Conservation (phyloP, 2,888 invertebrate genomes). For the Drosophila colorata region DNA sequence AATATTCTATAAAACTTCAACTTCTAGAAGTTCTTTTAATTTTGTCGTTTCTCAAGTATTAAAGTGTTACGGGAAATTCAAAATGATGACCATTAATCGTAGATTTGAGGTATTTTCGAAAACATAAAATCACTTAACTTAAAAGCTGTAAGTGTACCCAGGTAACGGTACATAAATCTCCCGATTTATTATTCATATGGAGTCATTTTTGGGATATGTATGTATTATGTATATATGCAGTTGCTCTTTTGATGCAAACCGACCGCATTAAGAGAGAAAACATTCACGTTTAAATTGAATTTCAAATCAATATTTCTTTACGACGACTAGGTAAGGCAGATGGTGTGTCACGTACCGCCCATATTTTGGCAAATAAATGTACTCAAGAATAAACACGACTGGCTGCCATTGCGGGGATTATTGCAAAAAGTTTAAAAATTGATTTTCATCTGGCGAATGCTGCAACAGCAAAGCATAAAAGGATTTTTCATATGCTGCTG, state of each 20-base stretch:
- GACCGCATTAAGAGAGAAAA: conserved; percentile 8
- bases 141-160: conserved; percentile 61
- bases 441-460: conserved; percentile 70
- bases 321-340: background rate
- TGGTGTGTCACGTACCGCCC: conserved; percentile 65
- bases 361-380: conserved; percentile 83
- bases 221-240: conserved; percentile 19
- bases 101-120: conserved; percentile 31
- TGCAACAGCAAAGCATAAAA: conserved; percentile 61
- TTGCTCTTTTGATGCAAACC: conserved; percentile 22
- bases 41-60: conserved; percentile 1
- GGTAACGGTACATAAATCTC: conserved; percentile 69
- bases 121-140: conserved; percentile 78
- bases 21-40: too few relatives aligned
- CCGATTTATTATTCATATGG: conserved; percentile 79
- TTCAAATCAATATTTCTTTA: conserved; percentile 62
- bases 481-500: conserved; percentile 64
- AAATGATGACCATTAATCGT: conserved; percentile 16
- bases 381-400: conserved; percentile 69
- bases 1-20: too few relatives aligned
- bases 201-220: conserved; percentile 55
- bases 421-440: conserved; percentile 78
- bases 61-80: conserved; percentile 6
- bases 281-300: conserved; percentile 50
- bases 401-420: conserved; percentile 45